Evolutionary conservation across 1,140 invertebrate species (phyloP), one percentile per base, ranked within the genome.

Genomic region (Temnothorax nylanderi): DNA sequence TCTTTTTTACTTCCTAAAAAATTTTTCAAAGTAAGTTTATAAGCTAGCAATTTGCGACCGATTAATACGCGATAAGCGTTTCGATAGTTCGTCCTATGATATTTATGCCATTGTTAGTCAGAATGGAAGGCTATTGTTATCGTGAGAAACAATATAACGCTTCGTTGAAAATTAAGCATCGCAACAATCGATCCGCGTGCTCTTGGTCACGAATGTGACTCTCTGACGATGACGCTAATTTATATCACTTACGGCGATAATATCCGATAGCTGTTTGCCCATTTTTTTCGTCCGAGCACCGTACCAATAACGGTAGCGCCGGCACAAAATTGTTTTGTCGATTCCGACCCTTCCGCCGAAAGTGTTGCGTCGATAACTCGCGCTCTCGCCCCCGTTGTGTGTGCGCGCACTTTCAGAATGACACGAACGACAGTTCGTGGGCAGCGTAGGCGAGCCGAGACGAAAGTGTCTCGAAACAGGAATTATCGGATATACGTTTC

Each of bases 271-370:
- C n/a, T 32, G 37, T 18, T 44, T n/a, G 54, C 41, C 71, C 60
- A 71, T 72, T 72, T 81, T 80, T 90, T 81, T 75, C 62, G 49
- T 74, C 21, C 37, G 44, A 67, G n/a, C 74, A 47, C 26, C 69
- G 58, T 41, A 26, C 67, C 75, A 88, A 88, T 80, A 84, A 56
- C 62, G 51, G 64, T 69, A 87, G 85, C 85, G 88, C 87, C 89
- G 69, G 81, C 77, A 87, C 89, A 80, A 91, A 91, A 91, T 91
- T 91, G 89, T 91, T 91, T 91, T 91, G 90, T 91, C 90, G 89
- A 91, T 91, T 91, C 84, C 65, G 71, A 90, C 75, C 87, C 85
- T 87, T 89, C 62, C 65, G 60, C 75, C 80, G 89, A 87, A 90
- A 91, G 89, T 91, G 90, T 91, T 80, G 89, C 87, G 87, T 88